These are phyloP conservation scores for Formica selysi DNA, from an alignment of 1,140 invertebrate species.

Conservation along the genomic window DNA sequence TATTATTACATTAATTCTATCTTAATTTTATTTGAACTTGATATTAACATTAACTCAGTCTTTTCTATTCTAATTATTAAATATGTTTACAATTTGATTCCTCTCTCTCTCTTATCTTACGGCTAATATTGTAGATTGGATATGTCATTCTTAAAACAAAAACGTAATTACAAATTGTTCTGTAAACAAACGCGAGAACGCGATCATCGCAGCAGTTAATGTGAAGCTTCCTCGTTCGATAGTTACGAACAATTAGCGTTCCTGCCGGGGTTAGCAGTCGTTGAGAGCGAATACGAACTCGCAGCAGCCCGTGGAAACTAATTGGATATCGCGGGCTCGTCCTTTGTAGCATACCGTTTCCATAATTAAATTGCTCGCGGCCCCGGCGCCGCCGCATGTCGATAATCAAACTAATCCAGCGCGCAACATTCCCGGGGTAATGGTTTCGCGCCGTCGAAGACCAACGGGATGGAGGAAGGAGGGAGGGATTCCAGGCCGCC, in stretches of 20 bases:
- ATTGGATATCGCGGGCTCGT: constrained; percentile 57
- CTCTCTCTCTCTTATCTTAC: neutral
- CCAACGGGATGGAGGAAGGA: neutral
- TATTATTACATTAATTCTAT: too few relatives aligned
- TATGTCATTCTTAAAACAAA: neutral
- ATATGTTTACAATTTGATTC: neutral
- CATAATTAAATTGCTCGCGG: constrained; percentile 61
- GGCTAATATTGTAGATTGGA: neutral
- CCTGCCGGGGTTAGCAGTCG: constrained; percentile 27
- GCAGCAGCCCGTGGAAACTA: constrained; percentile 47
- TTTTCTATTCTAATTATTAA: neutral
- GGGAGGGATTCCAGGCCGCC: neutral
- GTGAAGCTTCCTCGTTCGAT: constrained; percentile 11
- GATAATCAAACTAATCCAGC: constrained; percentile 60
- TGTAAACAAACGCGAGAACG: neutral
- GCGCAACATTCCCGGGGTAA: constrained; percentile 51
- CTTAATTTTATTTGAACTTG: too few relatives aligned
- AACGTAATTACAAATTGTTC: neutral
- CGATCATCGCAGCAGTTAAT: constrained; percentile 1
- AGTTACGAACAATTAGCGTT: constrained; percentile 42
- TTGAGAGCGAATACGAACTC: constrained; percentile 21
- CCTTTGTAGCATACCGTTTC: constrained; percentile 58
- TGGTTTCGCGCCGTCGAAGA: constrained; percentile 53
- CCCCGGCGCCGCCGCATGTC: constrained; percentile 54
- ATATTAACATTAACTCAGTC: neutral